phyloP scores from a whole-genome alignment of 1,140 invertebrate species.

The Xylocopa sonorina region DNA sequence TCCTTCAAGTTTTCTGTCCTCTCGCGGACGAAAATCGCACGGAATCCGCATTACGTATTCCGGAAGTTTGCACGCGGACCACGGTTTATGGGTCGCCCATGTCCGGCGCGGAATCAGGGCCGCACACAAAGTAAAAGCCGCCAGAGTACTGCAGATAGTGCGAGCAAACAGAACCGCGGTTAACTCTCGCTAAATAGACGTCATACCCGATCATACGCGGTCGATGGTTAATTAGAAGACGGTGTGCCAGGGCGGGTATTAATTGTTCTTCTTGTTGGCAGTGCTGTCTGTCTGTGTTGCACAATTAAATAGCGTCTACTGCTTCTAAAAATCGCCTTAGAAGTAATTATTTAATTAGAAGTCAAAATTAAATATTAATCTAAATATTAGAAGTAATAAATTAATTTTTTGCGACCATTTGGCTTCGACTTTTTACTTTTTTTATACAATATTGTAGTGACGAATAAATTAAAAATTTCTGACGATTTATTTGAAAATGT shows the following conservation, averaged over 20 bases:
- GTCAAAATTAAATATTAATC: no score
- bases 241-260: not conserved
- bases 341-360: no score
- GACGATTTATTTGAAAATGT: no score
- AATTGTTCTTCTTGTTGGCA: not conserved
- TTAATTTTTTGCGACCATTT: no score
- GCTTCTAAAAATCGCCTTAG: no score
- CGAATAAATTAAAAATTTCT: no score
- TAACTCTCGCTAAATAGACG: slow-evolving; percentile 45
- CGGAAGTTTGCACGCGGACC: slow-evolving; percentile 27
- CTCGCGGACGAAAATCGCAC: slow-evolving; percentile 4
- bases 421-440: no score
- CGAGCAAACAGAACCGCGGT: slow-evolving; percentile 47
- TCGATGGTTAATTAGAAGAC: slow-evolving; percentile 22
- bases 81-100: slow-evolving; percentile 34
- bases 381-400: no score
- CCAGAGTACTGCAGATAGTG: slow-evolving; percentile 38
- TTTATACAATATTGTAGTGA: no score
- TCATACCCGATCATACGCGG: not conserved
- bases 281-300: no score
- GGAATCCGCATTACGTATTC: slow-evolving; percentile 39
- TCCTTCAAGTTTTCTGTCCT: not conserved
- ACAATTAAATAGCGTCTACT: no score
- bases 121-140: slow-evolving; percentile 49
- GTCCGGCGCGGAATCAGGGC: slow-evolving; percentile 31